Percentiles rank a stretch among this genome's conserved stretches.
Evolutionary conservation across 2,888 invertebrate species (phyloP).

Genomic region (Antheraea assamensis): DNA sequence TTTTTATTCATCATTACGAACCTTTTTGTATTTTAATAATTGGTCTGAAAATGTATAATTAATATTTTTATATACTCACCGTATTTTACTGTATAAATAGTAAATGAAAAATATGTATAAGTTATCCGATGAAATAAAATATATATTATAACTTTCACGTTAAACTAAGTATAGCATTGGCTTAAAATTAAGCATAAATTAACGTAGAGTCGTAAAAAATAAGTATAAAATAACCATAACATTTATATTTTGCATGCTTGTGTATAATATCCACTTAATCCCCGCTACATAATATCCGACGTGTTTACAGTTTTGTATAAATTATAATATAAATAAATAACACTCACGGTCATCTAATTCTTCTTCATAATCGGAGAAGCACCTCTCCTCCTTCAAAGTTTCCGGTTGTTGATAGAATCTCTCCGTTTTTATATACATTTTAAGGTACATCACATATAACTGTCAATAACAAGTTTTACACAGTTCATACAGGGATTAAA

Average conservation of each 20-base stretch:
- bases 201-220: neutral
- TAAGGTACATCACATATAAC: conserved; percentile 63
- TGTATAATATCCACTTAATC: no score
- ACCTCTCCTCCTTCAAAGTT: conserved; percentile 63
- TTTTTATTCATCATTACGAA: neutral
- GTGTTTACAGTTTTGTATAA: neutral
- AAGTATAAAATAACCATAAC: neutral
- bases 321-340: neutral
- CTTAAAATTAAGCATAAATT: neutral
- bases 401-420: conserved; percentile 72
- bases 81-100: neutral
- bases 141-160: neutral
- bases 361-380: conserved; percentile 72
- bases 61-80: neutral
- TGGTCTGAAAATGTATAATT: neutral
- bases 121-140: neutral
- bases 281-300: neutral
- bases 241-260: no score
- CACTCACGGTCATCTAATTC: conserved; percentile 71
- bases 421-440: conserved; percentile 77
- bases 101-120: neutral
- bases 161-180: neutral
- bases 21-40: neutral
- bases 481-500: conserved; percentile 22
- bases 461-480: conserved; percentile 28